These are phyloP conservation scores for Serilophus lunatus DNA, from an alignment of 2,113 vertebrate genomes.

Conservation along the genomic window DNA sequence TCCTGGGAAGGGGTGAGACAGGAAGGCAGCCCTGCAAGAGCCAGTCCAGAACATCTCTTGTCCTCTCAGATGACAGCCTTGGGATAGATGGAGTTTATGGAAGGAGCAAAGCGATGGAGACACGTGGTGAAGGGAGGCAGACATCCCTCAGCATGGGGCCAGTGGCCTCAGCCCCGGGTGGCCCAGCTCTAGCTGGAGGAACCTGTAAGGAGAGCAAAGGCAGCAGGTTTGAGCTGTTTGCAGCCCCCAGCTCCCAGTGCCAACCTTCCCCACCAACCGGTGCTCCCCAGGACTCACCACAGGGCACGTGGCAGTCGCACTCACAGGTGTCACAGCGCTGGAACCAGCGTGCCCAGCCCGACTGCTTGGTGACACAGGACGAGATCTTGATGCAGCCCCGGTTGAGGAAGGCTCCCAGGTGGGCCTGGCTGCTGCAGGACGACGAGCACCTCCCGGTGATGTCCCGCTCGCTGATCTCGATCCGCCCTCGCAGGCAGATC, in stretches of 20 bases:
- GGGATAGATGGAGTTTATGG: fast-evolving
- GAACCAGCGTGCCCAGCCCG: slow-evolving; percentile 80
- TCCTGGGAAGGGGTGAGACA: fast-evolving
- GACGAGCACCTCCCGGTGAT: slow-evolving; percentile 74
- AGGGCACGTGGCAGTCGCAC: slow-evolving; percentile 79
- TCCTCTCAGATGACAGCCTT: not conserved
- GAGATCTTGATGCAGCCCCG: slow-evolving; percentile 75
- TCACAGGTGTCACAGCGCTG: slow-evolving; percentile 74
- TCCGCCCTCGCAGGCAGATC: slow-evolving; percentile 74
- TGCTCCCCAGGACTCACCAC: not conserved
- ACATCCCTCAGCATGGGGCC: fast-evolving
- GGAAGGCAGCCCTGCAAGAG: not conserved
- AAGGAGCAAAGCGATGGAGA: not conserved
- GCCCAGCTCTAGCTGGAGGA: not conserved
- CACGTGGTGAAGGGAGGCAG: fast-evolving
- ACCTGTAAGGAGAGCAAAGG: not conserved
- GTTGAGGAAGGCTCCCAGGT: slow-evolving; percentile 57
- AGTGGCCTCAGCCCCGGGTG: fast-evolving
- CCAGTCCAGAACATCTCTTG: not conserved
- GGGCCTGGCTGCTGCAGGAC: slow-evolving; percentile 69
- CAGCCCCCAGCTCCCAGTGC: not conserved
- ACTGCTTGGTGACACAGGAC: slow-evolving; percentile 74
- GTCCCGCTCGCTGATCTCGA: slow-evolving; percentile 77
- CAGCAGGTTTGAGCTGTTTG: not conserved
- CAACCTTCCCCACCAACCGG: fast-evolving